Evolutionary conservation across 2,888 invertebrate species (phyloP).

Genomic region (Cerastis leucographa): DNA sequence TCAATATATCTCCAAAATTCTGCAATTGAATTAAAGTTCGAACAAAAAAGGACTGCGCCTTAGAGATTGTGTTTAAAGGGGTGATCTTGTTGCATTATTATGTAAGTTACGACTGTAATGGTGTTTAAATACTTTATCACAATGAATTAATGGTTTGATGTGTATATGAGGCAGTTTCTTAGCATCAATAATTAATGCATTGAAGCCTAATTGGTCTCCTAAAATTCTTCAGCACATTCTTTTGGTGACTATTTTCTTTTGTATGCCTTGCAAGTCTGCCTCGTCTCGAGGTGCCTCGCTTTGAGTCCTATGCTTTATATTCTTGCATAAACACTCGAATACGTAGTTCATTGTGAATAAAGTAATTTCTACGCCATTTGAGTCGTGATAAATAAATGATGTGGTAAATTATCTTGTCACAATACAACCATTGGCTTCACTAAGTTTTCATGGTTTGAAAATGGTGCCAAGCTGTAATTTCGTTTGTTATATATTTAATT

Average conservation of each 20-base stretch:
- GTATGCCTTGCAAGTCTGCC: slow-evolving; percentile 1
- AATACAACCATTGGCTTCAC: slow-evolving; percentile 60
- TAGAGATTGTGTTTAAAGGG: slow-evolving; percentile 52
- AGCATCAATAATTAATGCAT: background rate
- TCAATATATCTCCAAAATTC: background rate
- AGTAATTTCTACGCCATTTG: slow-evolving; percentile 42
- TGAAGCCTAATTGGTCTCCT: background rate
- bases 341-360: slow-evolving; percentile 58
- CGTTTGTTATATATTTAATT: slow-evolving; percentile 56
- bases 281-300: slow-evolving; percentile 33
- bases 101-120: slow-evolving; percentile 61
- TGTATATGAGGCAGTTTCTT: slow-evolving; percentile 1
- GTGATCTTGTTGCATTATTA: slow-evolving; percentile 60
- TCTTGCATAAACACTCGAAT: slow-evolving; percentile 30
- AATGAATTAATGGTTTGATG: slow-evolving; percentile 34
- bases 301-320: slow-evolving; percentile 14
- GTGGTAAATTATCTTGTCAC: slow-evolving; percentile 68
- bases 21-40: slow-evolving; percentile 12
- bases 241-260: background rate
- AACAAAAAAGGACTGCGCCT: slow-evolving; percentile 62
- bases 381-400: slow-evolving; percentile 64
- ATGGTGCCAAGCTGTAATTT: slow-evolving; percentile 69
- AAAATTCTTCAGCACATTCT: background rate
- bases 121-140: slow-evolving; percentile 62
- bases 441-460: slow-evolving; percentile 58